A percentile compares a stretch with the other conserved stretches of the same genome.
Evolutionary conservation across 2,888 invertebrate species (phyloP).

Genomic region (Tenodera sinensis): DNA sequence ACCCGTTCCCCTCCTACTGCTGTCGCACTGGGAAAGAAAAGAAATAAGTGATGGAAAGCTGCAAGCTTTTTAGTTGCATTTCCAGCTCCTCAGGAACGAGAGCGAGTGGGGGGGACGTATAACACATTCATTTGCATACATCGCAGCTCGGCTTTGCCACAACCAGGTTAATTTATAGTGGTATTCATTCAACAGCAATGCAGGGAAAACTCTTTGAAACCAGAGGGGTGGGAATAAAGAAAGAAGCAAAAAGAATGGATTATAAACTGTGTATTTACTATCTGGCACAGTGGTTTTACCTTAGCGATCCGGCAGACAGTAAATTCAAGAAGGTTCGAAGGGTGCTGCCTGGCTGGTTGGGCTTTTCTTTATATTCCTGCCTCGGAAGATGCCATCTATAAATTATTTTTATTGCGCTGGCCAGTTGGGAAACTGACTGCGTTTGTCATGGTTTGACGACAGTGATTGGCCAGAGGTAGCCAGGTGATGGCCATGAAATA

Average conservation of each 20-base stretch:
- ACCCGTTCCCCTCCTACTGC: not conserved
- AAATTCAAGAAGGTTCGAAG: not conserved
- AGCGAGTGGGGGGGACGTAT: not conserved
- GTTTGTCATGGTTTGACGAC: not conserved
- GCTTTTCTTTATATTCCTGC: not conserved
- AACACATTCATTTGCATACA: conserved; percentile 12
- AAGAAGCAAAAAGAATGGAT: not conserved
- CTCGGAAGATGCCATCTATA: not conserved
- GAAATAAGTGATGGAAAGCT: conserved; percentile 22
- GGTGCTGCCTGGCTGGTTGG: not conserved
- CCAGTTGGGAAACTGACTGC: not conserved
- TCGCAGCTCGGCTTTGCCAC: conserved; percentile 9
- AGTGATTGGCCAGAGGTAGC: not conserved
- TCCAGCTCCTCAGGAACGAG: not conserved
- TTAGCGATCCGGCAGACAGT: not conserved
- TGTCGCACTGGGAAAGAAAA: not conserved
- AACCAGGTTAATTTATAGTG: conserved; percentile 14
- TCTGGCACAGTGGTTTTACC: not conserved
- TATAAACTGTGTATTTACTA: conserved; percentile 4
- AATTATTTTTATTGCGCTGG: not conserved
- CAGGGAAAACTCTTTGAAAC: conserved; percentile 2
- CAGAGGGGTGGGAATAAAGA: not conserved
- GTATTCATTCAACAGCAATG: conserved; percentile 6
- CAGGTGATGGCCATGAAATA: not conserved
- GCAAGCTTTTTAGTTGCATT: conserved; percentile 17